phyloP scores from a whole-genome alignment of 2,113 vertebrate species.

The Poeciliopsis retropinna region DNA sequence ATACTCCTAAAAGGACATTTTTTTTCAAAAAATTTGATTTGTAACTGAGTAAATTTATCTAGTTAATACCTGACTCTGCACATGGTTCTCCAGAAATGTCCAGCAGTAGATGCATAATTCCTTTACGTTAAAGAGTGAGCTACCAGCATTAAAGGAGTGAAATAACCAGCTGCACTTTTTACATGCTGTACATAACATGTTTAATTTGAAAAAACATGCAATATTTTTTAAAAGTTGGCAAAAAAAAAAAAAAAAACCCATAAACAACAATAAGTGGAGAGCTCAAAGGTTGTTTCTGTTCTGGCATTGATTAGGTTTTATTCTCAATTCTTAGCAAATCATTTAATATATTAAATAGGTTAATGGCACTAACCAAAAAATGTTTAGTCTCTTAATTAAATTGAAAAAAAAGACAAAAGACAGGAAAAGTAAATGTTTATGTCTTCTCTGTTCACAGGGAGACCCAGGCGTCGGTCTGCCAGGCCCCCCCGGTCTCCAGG shows the following conservation, averaged over 20 bases:
- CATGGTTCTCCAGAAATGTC: too few relatives aligned
- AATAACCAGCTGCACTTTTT: neutral
- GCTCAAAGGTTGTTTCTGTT: neutral
- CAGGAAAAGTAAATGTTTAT: neutral
- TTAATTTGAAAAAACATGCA: neutral
- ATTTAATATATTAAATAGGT: neutral
- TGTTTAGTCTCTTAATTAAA: too few relatives aligned
- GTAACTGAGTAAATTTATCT: too few relatives aligned
- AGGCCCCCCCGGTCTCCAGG: slow-evolving; percentile 82
- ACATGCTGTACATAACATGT: neutral
- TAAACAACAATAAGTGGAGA: neutral
- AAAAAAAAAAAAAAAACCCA: neutral
- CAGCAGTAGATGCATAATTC: too few relatives aligned
- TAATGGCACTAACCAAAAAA: neutral
- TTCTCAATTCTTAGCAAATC: neutral
- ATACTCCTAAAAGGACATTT: too few relatives aligned
- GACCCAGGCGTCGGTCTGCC: slow-evolving; percentile 74
- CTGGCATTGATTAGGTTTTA: neutral
- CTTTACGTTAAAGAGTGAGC: too few relatives aligned
- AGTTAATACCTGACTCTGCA: too few relatives aligned
- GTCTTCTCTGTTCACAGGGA: slow-evolving; percentile 70
- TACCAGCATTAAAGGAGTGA: too few relatives aligned
- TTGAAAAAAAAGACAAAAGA: too few relatives aligned
- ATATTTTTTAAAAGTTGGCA: neutral
- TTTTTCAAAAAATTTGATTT: too few relatives aligned